Conservation (phyloP, 2,113 vertebrate genomes). For the Nannobrachium achirus region DNA sequence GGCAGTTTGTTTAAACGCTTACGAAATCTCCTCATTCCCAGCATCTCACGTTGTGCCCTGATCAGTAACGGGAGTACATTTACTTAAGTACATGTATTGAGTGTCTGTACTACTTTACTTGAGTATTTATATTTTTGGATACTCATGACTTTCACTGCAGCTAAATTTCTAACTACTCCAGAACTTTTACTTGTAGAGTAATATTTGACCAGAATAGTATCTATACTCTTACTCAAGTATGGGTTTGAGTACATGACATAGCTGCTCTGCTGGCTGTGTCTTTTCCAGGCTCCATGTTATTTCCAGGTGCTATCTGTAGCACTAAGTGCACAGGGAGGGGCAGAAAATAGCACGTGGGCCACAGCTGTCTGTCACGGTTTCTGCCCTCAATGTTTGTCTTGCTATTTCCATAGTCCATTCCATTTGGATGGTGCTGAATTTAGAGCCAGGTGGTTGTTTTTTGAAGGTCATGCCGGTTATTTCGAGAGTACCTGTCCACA, state of each 20-base stretch:
- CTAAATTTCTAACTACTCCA: neutral
- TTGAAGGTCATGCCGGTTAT: constrained; percentile 52
- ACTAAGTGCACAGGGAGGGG: constrained; percentile 32
- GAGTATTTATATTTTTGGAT: too few relatives aligned
- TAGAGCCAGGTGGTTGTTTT: constrained; percentile 57
- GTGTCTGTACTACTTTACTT: too few relatives aligned
- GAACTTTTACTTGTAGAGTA: too few relatives aligned
- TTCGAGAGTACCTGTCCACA: constrained; percentile 40
- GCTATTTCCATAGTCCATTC: constrained; percentile 69
- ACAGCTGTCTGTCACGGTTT: constrained; percentile 61
- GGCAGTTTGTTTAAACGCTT: constrained; percentile 60
- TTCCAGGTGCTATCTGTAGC: constrained; percentile 34
- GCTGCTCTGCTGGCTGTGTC: neutral
- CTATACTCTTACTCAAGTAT: too few relatives aligned
- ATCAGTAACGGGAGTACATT: too few relatives aligned
- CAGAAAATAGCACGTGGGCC: constrained; percentile 43
- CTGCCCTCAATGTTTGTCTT: constrained; percentile 68
- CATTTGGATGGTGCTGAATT: constrained; percentile 56
- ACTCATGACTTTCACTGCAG: too few relatives aligned
- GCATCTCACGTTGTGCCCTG: neutral
- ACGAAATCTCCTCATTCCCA: constrained; percentile 45
- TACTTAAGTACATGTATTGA: too few relatives aligned
- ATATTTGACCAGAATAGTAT: too few relatives aligned
- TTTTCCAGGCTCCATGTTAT: constrained; percentile 45
- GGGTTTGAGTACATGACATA: too few relatives aligned